Evolutionary conservation across 2,888 invertebrate genomes (phyloP), one percentile per base, ranked within the genome.

Genomic region (Acleris holmiana): DNA sequence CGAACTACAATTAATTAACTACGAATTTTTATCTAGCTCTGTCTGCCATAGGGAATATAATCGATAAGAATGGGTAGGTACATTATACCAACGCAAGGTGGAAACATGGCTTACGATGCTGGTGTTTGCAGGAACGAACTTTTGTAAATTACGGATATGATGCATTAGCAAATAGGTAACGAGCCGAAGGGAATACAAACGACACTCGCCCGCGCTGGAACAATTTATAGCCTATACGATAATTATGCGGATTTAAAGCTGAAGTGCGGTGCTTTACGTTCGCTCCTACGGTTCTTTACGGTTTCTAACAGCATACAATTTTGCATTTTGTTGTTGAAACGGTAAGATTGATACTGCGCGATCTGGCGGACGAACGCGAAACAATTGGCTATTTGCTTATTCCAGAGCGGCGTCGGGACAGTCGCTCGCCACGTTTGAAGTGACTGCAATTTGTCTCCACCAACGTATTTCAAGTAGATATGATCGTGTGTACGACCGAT

Each of bases 401-500:
- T 85, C 85, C 78, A 75, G 71, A 74, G 81, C 79, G 76, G 76
- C 79, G 77, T 70, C 76, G 80, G 80, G 82, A 81, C 76, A 76
- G 71, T 72, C 76, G 76, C 82, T 80, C 82, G 84, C 83, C 82
- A 83, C 83, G 82, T 87, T 87, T 87, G 86, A 88, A 85, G 88
- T 85, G 88, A 88, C 76, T 84, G 84, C 90, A 91, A 91, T 91
- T 91, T 91, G 91, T 91, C 90, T 85, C 78, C 70, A 69, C 76
- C 84, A 88, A 88, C 86, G 83, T 85, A 83, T 84, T 84, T 85
- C 86, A 86, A 86, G 84, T 84, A 87, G 90, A 91, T 90, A 91
- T 91, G 84, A 91, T 91, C 91, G 84, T 86, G 82, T 85, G 83
- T 84, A 80, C 80, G 80, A 81, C 74, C 80, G 75, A 83, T 81